phyloP scores from a whole-genome alignment of 2,888 invertebrate genomes.

The Polymixis flavicincta region DNA sequence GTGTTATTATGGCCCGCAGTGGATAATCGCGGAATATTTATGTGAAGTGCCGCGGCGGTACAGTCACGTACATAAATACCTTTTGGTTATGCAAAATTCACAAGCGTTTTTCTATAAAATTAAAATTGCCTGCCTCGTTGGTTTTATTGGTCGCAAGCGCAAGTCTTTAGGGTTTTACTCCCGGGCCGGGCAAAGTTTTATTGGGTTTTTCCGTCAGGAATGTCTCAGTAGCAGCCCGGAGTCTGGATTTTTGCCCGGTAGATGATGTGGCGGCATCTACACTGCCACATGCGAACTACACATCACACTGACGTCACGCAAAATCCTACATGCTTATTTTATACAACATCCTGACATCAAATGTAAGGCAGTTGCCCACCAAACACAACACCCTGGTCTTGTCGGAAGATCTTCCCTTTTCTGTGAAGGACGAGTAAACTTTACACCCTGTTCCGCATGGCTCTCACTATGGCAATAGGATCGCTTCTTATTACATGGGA shows the following conservation, averaged over 20 bases:
- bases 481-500: too few relatives aligned
- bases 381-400: too few relatives aligned
- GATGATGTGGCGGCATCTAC: neutral
- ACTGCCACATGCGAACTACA: too few relatives aligned
- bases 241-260: neutral
- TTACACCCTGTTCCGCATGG: too few relatives aligned
- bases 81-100: too few relatives aligned
- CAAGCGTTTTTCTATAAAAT: neutral
- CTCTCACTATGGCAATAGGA: too few relatives aligned
- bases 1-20: conserved; percentile 39
- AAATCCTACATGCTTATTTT: too few relatives aligned
- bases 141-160: neutral
- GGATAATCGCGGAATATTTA: conserved; percentile 53
- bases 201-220: neutral
- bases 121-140: neutral
- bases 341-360: too few relatives aligned
- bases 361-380: too few relatives aligned
- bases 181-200: neutral
- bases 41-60: conserved; percentile 20
- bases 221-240: neutral
- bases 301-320: too few relatives aligned
- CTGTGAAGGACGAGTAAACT: too few relatives aligned
- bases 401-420: too few relatives aligned
- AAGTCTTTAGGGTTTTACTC: neutral
- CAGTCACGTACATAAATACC: neutral